Percentiles rank a stretch among this genome's conserved stretches.
phyloP scores from a whole-genome alignment of 2,888 invertebrate species.

The Drosophila limbata region DNA sequence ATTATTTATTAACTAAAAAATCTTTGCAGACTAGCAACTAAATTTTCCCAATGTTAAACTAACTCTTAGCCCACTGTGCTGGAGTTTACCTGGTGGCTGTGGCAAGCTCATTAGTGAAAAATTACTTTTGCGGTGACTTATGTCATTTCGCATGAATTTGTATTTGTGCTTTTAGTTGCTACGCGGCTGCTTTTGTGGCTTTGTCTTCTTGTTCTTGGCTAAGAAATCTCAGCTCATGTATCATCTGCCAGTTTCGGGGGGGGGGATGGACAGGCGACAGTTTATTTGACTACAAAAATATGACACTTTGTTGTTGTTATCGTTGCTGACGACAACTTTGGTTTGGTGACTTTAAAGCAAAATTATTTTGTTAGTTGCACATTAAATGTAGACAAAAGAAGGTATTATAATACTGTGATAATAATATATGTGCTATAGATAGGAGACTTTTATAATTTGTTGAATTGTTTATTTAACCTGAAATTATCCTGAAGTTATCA shows the following conservation, averaged over 20 bases:
- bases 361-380: slow-evolving; percentile 22
- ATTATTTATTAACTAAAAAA: no score
- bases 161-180: slow-evolving; percentile 66
- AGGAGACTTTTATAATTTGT: background rate
- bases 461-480: background rate
- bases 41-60: no score
- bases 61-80: slow-evolving; percentile 37
- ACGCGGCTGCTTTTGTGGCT: slow-evolving; percentile 47
- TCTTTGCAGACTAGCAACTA: no score
- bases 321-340: slow-evolving; percentile 7
- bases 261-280: slow-evolving; percentile 36
- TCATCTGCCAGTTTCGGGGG: slow-evolving; percentile 61
- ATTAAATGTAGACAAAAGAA: background rate
- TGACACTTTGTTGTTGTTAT: slow-evolving; percentile 30
- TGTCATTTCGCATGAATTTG: slow-evolving; percentile 76
- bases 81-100: slow-evolving; percentile 41
- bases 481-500: no score
- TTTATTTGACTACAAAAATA: slow-evolving; percentile 61
- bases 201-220: slow-evolving; percentile 35
- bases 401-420: background rate
- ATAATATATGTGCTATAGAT: background rate
- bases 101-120: slow-evolving; percentile 78
- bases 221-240: slow-evolving; percentile 68
- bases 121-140: slow-evolving; percentile 80
- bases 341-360: slow-evolving; percentile 33